These are phyloP conservation scores for Lamprologus lemairii DNA, from an alignment of 2,113 vertebrate species.

Conservation along the genomic window DNA sequence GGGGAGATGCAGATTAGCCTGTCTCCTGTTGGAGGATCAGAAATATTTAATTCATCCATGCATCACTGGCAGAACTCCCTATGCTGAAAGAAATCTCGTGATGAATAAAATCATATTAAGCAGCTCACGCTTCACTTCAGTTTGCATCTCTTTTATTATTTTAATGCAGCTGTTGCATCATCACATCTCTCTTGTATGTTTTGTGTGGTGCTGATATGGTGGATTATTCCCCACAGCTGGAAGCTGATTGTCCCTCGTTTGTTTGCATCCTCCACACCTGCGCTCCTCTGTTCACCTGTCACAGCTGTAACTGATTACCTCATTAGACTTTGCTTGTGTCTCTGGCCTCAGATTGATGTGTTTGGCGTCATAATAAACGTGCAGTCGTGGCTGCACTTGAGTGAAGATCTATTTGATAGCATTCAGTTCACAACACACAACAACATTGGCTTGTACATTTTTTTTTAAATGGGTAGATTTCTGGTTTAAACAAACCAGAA, in stretches of 20 bases:
- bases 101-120: background rate
- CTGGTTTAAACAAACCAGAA: background rate
- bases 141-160: background rate
- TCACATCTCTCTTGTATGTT: background rate
- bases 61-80: background rate
- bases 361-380: background rate
- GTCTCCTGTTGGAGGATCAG: background rate
- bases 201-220: background rate
- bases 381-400: background rate
- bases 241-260: background rate
- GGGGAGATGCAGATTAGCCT: background rate
- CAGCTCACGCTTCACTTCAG: background rate
- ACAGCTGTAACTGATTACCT: slow-evolving; percentile 1
- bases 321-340: background rate
- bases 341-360: background rate
- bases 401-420: background rate
- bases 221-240: background rate
- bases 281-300: background rate
- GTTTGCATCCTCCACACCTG: background rate
- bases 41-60: background rate
- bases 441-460: background rate
- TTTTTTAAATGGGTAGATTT: background rate
- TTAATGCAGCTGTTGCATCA: background rate
- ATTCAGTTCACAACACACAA: background rate
- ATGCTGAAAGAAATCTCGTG: background rate